phyloP scores from a whole-genome alignment of 2,113 vertebrate genomes.

The Laterallus jamaicensis region DNA sequence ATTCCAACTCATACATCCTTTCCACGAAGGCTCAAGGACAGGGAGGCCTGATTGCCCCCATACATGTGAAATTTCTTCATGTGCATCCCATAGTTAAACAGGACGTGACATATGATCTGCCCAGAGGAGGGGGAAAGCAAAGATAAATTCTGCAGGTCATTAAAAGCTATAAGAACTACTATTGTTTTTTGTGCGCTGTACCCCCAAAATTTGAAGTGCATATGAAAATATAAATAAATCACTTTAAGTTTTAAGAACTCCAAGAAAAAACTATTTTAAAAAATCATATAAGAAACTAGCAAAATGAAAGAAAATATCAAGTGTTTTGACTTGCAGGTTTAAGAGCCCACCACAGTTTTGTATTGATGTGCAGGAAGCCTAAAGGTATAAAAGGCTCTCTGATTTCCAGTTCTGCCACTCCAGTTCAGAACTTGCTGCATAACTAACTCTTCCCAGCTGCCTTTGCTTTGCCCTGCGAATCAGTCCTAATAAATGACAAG shows the following conservation, averaged over 20 bases:
- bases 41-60: not conserved
- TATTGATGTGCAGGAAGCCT: not conserved
- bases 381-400: not conserved
- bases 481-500: not conserved
- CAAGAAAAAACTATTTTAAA: not conserved
- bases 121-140: not conserved
- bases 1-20: constrained; percentile 25
- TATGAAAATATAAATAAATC: too few relatives aligned
- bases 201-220: not conserved
- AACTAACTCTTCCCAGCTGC: not conserved
- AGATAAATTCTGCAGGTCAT: not conserved
- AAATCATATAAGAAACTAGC: not conserved
- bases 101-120: accelerated
- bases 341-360: not conserved
- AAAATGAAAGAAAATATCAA: not conserved
- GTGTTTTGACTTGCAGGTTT: not conserved
- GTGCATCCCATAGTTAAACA: not conserved
- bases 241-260: accelerated
- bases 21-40: not conserved
- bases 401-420: not conserved
- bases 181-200: not conserved
- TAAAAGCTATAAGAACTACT: not conserved
- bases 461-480: not conserved
- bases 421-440: not conserved
- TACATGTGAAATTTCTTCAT: not conserved